Evolutionary conservation across 30 jellyfish, hydroid and myxozoan genomes (phyloP), one percentile per base, ranked within the genome.

Genomic region (Turritopsis rubra): DNA sequence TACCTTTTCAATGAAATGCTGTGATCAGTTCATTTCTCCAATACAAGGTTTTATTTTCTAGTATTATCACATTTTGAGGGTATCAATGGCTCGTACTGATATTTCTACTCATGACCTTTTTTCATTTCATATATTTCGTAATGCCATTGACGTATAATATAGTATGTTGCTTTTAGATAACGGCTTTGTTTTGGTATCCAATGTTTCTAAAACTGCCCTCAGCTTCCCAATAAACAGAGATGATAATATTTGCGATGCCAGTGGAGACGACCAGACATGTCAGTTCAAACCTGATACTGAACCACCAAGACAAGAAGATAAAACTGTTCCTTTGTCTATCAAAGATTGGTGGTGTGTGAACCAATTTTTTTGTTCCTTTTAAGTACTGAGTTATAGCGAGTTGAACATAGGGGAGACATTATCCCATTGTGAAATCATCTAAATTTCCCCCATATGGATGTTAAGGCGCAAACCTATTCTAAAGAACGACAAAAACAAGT

Each of bases 131-230:
- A n/a, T n/a, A n/a, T n/a, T n/a, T n/a, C n/a, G n/a, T n/a, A n/a
- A n/a, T n/a, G n/a, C n/a, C n/a, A n/a, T n/a, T n/a, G n/a, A n/a
- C n/a, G n/a, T n/a, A n/a, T n/a, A n/a, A n/a, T n/a, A n/a, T n/a
- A n/a, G n/a, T n/a, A n/a, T n/a, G n/a, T n/a, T n/a, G n/a, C 21
- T 88, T 84, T 66, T 28, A 89, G 96, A 89, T 76, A 89, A 89
- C 75, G 96, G 96, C 18, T 89, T 89, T 66, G 81, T 80, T 41
- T 76, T 80, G 24, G 52, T 80, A 0, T 66, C 76, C n/a, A 80
- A 80, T 65, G 29, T 19, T 0, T 41, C 79, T 8, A n/a, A 75
- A 41, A 80, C 78, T 26, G 79, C 53, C 4, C 26, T 80, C 25
- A 68, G 7, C 19, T 23, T 68, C 9, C 77, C 28, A n/a, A 68